Conservation (phyloP, 2,113 vertebrate genomes). For the Urocitellus parryii region DNA sequence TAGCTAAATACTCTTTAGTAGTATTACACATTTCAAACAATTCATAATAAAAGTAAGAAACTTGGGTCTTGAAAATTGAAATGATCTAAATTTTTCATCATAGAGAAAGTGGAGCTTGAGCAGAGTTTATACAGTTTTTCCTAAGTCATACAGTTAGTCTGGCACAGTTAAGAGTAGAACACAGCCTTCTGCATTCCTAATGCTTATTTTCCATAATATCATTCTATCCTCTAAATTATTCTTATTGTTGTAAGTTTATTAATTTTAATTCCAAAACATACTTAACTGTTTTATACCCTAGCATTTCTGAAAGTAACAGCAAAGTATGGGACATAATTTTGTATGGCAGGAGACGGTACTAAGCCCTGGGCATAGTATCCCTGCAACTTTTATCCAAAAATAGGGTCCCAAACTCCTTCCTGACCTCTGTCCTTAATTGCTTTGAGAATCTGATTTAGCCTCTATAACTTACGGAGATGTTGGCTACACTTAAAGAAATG, state of each 20-base stretch:
- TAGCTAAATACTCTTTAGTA: neutral
- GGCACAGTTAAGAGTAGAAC: neutral
- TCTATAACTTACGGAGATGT: neutral
- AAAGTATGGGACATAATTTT: neutral
- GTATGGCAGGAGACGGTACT: neutral
- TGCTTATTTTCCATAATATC: neutral
- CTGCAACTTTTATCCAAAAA: neutral
- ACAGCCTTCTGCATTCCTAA: neutral
- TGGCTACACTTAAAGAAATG: neutral
- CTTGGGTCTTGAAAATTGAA: conserved; percentile 53
- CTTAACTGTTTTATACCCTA: neutral
- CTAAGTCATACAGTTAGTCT: neutral
- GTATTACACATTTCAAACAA: conserved; percentile 19
- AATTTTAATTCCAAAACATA: conserved; percentile 11
- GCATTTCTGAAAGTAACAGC: neutral
- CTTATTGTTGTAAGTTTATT: neutral
- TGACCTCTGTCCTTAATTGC: neutral
- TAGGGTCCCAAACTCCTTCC: neutral
- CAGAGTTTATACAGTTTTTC: neutral
- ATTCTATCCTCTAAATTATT: neutral
- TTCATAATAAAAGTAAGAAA: conserved; percentile 58
- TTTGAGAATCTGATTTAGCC: neutral
- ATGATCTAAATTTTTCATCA: conserved; percentile 39
- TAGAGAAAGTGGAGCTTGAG: conserved; percentile 71
- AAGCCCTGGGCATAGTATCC: neutral